phyloP scores from a whole-genome alignment of 23 tunicate species.

The Halocynthia aurantium region DNA sequence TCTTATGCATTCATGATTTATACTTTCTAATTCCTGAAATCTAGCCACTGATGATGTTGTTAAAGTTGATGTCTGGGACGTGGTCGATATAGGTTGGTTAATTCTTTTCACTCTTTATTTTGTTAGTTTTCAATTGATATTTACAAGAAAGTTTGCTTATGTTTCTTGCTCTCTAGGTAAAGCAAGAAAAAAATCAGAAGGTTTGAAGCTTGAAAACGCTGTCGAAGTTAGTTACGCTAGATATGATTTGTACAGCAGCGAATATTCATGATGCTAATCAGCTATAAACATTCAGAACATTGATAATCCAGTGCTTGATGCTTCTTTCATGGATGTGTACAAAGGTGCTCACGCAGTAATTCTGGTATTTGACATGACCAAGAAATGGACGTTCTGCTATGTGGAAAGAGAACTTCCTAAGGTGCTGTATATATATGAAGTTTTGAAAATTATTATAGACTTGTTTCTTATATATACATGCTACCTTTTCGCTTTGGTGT shows the following conservation, averaged over 20 bases:
- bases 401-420: conserved; percentile 74
- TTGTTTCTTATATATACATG: no score
- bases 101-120: background rate
- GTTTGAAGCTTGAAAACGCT: conserved; percentile 30
- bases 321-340: conserved; percentile 78
- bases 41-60: conserved; percentile 92
- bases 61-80: conserved; percentile 98
- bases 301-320: conserved; percentile 59
- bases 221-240: background rate
- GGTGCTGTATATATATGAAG: conserved; percentile 5
- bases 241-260: no score
- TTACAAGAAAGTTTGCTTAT: background rate
- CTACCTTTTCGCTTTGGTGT: no score
- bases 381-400: conserved; percentile 66
- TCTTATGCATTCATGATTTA: background rate
- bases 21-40: background rate
- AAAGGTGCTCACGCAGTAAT: conserved; percentile 83
- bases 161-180: conserved; percentile 7
- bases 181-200: conserved; percentile 34
- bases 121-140: background rate
- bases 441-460: no score
- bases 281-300: background rate
- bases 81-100: conserved; percentile 69
- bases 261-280: no score
- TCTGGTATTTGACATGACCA: conserved; percentile 76